These are phyloP conservation scores for Drosophila nigricruria DNA, from an alignment of 2,888 invertebrate species.

Conservation along the genomic window DNA sequence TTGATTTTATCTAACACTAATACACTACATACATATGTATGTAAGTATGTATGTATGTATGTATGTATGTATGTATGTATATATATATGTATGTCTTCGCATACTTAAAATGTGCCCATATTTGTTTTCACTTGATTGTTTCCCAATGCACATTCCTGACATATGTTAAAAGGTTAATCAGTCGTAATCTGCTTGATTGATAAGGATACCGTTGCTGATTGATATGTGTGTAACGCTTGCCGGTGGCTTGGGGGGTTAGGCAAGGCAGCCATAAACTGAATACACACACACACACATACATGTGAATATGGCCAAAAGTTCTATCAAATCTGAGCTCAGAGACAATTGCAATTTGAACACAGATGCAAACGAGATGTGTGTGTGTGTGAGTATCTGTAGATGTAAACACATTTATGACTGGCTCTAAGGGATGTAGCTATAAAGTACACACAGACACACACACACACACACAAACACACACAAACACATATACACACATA, in stretches of 20 bases:
- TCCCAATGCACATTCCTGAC: constrained; percentile 16
- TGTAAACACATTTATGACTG: constrained; percentile 48
- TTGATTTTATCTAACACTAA: background rate
- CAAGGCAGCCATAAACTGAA: background rate
- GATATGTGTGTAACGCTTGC: constrained; percentile 29
- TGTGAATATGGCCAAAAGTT: background rate
- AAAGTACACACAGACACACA: constrained; percentile 12
- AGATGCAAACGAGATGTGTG: constrained; percentile 41
- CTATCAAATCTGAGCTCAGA: constrained; percentile 15
- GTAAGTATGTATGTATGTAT: too few relatives aligned
- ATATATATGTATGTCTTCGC: background rate
- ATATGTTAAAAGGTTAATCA: constrained; percentile 38
- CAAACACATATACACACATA: constrained; percentile 1
- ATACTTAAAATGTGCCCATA: background rate
- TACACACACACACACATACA: background rate
- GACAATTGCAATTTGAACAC: constrained; percentile 35
- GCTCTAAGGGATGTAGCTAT: constrained; percentile 39
- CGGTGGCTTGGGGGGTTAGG: too few relatives aligned
- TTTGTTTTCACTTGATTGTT: constrained; percentile 7
- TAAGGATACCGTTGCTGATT: constrained; percentile 40
- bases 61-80: background rate
- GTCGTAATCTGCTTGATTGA: constrained; percentile 25
- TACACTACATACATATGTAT: background rate
- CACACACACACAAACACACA: constrained; percentile 11
- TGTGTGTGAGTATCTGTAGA: constrained; percentile 30